Evolutionary conservation across 2,888 invertebrate species (phyloP), one percentile per base, ranked within the genome.

Genomic region (Apoda limacodes): DNA sequence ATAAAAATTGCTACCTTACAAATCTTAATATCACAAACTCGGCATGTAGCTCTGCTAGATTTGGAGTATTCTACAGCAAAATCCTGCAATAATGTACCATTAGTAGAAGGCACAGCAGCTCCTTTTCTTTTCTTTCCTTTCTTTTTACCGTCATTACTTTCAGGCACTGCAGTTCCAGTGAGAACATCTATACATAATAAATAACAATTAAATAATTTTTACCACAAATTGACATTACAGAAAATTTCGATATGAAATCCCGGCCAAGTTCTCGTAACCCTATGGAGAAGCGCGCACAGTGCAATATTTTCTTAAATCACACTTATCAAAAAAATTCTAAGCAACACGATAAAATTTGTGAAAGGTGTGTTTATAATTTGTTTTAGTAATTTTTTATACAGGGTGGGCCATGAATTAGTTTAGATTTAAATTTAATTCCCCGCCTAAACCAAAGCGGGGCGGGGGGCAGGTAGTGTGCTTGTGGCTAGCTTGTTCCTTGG

Each of bases 21-120:
- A 50, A 98, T 95, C 54, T 89, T 92, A 35, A 88, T 87, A 42
- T 93, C 89, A 68, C 97, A 98, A 1, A 89, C 92, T 35, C 85
- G 78, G 55, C 97, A 98, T 9, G 78, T 78, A 14, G 95, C 88
- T 28, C 92, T 81, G 40, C 87, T 88, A 2, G 93, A 93, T 59
- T 94, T 95, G 0, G 97, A 87, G 69, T 95, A 94, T 57, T 95
- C 95, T 9, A 93, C 82, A 4, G 63, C 66, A 57, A 87, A 96
- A 60, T 95, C 67, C 37, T 85, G 83, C 1, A 85, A 42, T 1
- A 75, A 82, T 2, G 60, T 60, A 22, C 55, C 48, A 15, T 55
- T 62, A 1, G 56, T 51, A 30, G 57, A 55, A 14, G 69, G 17
- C 5, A 6, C 7, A 5, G 5, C 57, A 10, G 60, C 60, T 4